Evolutionary conservation across 2,113 vertebrate genomes (phyloP), one percentile per base, ranked within the genome.

Genomic region (Bubo bubo): DNA sequence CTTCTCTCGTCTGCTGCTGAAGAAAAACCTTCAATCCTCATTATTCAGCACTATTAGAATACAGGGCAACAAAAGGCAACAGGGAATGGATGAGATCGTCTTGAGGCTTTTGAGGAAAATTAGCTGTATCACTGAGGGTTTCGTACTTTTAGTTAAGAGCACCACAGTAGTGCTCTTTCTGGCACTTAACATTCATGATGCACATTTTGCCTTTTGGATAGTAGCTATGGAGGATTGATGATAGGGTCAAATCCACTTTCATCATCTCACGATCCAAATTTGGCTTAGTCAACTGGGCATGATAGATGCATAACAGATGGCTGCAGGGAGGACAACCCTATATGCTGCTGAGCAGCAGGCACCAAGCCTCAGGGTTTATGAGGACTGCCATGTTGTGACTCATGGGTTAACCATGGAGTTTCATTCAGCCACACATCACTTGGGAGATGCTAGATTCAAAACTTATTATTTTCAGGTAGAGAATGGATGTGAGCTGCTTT

Each of bases 401-500:
- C 49, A 9, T 52, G 82, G 23, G 34, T 68, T 60, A 83, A 52
- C 21, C 45, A n/a, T 1, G 2, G 32, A 12, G 34, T 91, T 91
- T 59, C 27, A n/a, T 75, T 55, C n/a, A 74, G 30, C 15, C 50
- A 34, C 1, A 2, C 2, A 3, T 50, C 5, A 0, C 47, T 37
- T 81, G 21, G 39, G 20, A 86, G 21, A 4, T 86, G 26, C 6
- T 86, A 41, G 14, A 23, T 88, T 84, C 28, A 71, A 71, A 84
- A 32, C 5, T 35, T 10, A 4, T 39, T 11, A 34, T 28, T 43
- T 75, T 24, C 35, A 56, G 19, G 9, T 68, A 22, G 52, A 72
- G 35, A 94, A 79, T 34, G 30, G 4, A 37, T 83, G 21, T n/a
- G 50, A 80, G 11, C 3, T 77, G 6, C 22, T 84, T 71, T 94